These are phyloP conservation scores for Graphium colonna DNA, from an alignment of 2,888 invertebrate species.

Conservation along the genomic window DNA sequence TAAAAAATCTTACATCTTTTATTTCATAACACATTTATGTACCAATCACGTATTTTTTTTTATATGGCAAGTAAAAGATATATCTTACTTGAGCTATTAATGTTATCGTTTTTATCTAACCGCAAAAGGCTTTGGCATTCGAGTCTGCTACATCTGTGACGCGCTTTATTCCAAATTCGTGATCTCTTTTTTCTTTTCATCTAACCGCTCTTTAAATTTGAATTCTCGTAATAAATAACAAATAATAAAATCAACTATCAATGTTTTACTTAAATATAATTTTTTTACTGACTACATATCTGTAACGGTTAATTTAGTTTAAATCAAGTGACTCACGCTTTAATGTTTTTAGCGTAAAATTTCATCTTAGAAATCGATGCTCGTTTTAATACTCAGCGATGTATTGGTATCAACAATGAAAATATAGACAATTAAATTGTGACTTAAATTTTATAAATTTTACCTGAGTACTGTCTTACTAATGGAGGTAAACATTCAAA, in stretches of 20 bases:
- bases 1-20: background rate
- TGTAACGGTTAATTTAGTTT: too few species aligned
- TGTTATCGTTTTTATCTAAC: constrained; percentile 32
- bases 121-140: constrained; percentile 30
- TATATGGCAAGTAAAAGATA: background rate
- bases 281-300: too few species aligned
- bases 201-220: constrained; percentile 17
- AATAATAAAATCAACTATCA: too few species aligned
- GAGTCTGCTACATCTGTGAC: constrained; percentile 42
- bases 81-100: constrained; percentile 22
- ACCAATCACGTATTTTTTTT: background rate
- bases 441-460: too few species aligned
- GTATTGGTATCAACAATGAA: too few species aligned
- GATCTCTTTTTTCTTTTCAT: constrained; percentile 33
- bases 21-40: background rate
- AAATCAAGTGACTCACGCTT: too few species aligned
- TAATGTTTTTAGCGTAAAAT: too few species aligned
- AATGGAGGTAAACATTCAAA: constrained; percentile 37
- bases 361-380: too few species aligned
- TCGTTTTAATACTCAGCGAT: too few species aligned
- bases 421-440: too few species aligned
- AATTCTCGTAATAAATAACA: background rate
- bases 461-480: too few species aligned
- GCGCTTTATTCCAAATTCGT: constrained; percentile 47
- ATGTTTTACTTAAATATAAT: too few species aligned